Percentiles rank a stretch among this genome's conserved stretches.
Evolutionary conservation across 2,113 vertebrate genomes (phyloP).

Genomic region (Nerophis ophidion): DNA sequence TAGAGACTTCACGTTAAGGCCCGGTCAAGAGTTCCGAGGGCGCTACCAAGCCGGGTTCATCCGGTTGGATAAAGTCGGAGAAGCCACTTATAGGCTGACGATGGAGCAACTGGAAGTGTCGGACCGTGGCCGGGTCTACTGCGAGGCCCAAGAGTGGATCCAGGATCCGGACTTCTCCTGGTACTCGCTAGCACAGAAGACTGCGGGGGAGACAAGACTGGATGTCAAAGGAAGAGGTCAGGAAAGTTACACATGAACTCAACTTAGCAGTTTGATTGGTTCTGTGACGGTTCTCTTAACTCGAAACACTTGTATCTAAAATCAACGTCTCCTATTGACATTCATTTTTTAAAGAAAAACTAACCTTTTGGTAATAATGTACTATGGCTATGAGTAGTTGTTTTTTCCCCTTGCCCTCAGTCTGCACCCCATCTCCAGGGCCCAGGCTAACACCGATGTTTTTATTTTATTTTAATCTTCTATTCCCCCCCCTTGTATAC

Average conservation of each 20-base stretch:
- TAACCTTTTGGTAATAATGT: too few species aligned
- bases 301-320: too few species aligned
- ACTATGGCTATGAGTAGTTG: too few species aligned
- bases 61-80: slow-evolving; percentile 73
- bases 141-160: slow-evolving; percentile 82
- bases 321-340: neutral
- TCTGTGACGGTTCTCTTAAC: too few species aligned
- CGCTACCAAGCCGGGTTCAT: slow-evolving; percentile 70
- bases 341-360: too few species aligned
- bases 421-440: too few species aligned
- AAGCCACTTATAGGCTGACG: slow-evolving; percentile 68
- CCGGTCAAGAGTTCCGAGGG: slow-evolving; percentile 67
- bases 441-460: too few species aligned
- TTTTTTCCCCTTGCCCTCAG: too few species aligned
- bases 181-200: slow-evolving; percentile 72
- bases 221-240: slow-evolving; percentile 58
- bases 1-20: slow-evolving; percentile 73
- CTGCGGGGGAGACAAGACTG: slow-evolving; percentile 40
- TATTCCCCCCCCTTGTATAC: too few species aligned
- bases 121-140: slow-evolving; percentile 79
- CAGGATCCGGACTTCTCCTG: slow-evolving; percentile 83
- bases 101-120: slow-evolving; percentile 59
- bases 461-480: too few species aligned
- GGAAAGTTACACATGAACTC: slow-evolving; percentile 1
- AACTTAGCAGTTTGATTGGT: neutral